Evolutionary conservation across 2,113 vertebrate genomes (phyloP).

Genomic region (Mungos mungo): DNA sequence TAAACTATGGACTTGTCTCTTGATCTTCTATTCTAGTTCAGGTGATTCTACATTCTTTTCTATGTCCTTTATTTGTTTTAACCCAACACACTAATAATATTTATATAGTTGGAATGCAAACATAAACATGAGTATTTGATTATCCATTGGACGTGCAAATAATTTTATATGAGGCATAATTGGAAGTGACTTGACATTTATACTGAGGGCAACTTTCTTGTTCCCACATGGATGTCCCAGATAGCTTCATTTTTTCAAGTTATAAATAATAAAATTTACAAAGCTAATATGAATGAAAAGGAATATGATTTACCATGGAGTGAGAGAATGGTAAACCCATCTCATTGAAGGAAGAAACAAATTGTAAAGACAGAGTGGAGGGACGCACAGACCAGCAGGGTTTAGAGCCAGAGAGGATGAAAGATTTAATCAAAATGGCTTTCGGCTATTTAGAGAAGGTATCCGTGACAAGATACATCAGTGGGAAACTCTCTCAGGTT

Average conservation of each 20-base stretch:
- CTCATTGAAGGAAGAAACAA: not conserved
- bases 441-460: not conserved
- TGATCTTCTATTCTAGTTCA: not conserved
- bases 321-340: not conserved
- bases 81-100: not conserved
- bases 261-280: conserved; percentile 14
- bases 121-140: not conserved
- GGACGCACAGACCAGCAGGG: not conserved
- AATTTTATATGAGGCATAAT: not conserved
- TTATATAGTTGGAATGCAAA: not conserved
- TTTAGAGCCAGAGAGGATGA: not conserved
- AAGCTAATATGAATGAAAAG: not conserved
- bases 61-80: not conserved
- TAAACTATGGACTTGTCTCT: not conserved
- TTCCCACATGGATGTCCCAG: not conserved
- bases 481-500: not conserved
- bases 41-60: not conserved
- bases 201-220: not conserved
- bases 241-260: not conserved
- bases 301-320: not conserved
- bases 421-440: not conserved
- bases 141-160: not conserved
- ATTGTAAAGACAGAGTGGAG: not conserved
- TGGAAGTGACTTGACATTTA: not conserved
- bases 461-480: not conserved